phyloP scores from a whole-genome alignment of 2,113 vertebrate genomes.

The Xenopus tropicalis region UCB_Xtro_10.0 CM004451.2:39567501-39568000 shows the following conservation, averaged over 20 bases:
- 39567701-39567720: slow-evolving; percentile 26
- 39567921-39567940: slow-evolving; percentile 12
- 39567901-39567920: slow-evolving; percentile 30
- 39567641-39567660: slow-evolving; percentile 6
- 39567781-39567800: slow-evolving; percentile 27
- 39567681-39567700: slow-evolving; percentile 13
- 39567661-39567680: slow-evolving; percentile 1
- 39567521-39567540: no score
- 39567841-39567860: slow-evolving; percentile 34
- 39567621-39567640: neutral
- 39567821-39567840: slow-evolving; percentile 37
- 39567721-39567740: slow-evolving; percentile 2
- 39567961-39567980: slow-evolving; percentile 34
- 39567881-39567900: slow-evolving; percentile 31
- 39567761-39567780: slow-evolving; percentile 25
- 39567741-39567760: slow-evolving; percentile 18
- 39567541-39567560: no score
- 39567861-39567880: slow-evolving; percentile 33
- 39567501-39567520: no score
- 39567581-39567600: neutral
- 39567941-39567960: slow-evolving; percentile 22
- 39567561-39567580: neutral
- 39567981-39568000: slow-evolving; percentile 12
- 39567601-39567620: neutral
- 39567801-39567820: slow-evolving; percentile 32